Evolutionary conservation across 2,113 vertebrate genomes (phyloP), one percentile per base, ranked within the genome.

Genomic region (Gavialis gangeticus): DNA sequence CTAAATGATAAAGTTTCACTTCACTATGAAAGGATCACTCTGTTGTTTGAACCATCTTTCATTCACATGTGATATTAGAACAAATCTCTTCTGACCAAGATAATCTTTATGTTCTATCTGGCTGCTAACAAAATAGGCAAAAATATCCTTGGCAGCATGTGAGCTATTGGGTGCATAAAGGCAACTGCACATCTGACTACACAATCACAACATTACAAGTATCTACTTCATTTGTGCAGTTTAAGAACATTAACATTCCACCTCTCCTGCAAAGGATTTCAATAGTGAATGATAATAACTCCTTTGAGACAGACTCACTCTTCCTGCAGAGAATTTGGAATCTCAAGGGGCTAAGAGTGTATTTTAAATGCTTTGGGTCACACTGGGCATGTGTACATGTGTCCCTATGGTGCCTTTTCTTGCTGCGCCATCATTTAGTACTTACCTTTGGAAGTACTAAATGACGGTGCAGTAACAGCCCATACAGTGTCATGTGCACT

Each of bases 141-240:
- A 46, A 10, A 0, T 30, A 59, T 37, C 56, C 2, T 0, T 21
- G 24, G 63, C 4, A 28, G 37, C 9, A 30, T 3, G 30, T 28
- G 75, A 57, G 12, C 28, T 4, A 0, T 2, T 6, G 46, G 75
- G 54, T 28, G 10, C 22, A 1, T 0, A 64, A 21, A 12, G 58
- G 57, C n/a, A 63, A 34, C n/a, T 11, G 75, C 75, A 76, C 16
- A 28, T 5, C 58, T 18, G 27, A 6, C 28, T 3, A 10, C 28
- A 12, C 12, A 34, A 21, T 85, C 75, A 54, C 67, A 54, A 21
- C 21, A 30, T 0, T 0, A 46, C 46, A 46, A 46, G 46, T 46
- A 46, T 73, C 69, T 46, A 46, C 34, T 73, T 73, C 34, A 73
- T 46, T 73, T 73, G 69, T 24, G 46, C 18, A 24, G 24, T 6